Evolutionary conservation across 2,888 invertebrate genomes (phyloP).

Genomic region (Drosophila picticornis): DNA sequence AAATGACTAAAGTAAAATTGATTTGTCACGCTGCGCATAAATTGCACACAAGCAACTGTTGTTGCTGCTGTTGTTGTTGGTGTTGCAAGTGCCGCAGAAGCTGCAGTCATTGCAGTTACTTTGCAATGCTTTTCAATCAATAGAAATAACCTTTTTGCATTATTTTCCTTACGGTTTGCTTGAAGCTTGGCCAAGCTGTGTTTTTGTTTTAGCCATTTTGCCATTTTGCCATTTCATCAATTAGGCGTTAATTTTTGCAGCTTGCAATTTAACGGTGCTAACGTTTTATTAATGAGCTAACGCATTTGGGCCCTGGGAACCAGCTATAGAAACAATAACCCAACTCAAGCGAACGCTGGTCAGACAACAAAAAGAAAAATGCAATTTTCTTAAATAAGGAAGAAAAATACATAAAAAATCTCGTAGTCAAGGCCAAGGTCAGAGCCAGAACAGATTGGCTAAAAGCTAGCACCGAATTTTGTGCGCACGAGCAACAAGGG

Average conservation of each 20-base stretch:
- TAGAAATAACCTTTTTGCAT: slow-evolving; percentile 63
- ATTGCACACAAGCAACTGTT: slow-evolving; percentile 78
- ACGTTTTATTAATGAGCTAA: slow-evolving; percentile 75
- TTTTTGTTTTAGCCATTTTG: slow-evolving; percentile 39
- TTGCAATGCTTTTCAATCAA: slow-evolving; percentile 68
- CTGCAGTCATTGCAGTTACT: slow-evolving; percentile 58
- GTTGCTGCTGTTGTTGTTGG: slow-evolving; percentile 2
- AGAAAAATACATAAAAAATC: neutral
- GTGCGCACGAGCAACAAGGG: slow-evolving; percentile 15
- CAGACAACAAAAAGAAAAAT: neutral
- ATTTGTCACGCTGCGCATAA: slow-evolving; percentile 83
- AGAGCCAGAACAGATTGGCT: slow-evolving; percentile 48
- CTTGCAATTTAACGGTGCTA: slow-evolving; percentile 69
- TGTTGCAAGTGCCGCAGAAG: slow-evolving; percentile 31
- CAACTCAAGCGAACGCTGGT: neutral
- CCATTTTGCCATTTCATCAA: slow-evolving; percentile 72
- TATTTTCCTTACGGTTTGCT: slow-evolving; percentile 1
- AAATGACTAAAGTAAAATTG: slow-evolving; percentile 70
- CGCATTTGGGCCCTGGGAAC: slow-evolving; percentile 71
- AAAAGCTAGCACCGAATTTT: slow-evolving; percentile 19
- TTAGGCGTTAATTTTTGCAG: slow-evolving; percentile 76
- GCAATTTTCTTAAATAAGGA: neutral
- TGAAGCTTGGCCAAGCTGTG: slow-evolving; percentile 4
- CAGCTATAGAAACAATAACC: neutral
- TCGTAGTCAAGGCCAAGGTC: slow-evolving; percentile 57